Conservation (phyloP, 1,140 invertebrate species). For the Ectropis grisescens region DNA sequence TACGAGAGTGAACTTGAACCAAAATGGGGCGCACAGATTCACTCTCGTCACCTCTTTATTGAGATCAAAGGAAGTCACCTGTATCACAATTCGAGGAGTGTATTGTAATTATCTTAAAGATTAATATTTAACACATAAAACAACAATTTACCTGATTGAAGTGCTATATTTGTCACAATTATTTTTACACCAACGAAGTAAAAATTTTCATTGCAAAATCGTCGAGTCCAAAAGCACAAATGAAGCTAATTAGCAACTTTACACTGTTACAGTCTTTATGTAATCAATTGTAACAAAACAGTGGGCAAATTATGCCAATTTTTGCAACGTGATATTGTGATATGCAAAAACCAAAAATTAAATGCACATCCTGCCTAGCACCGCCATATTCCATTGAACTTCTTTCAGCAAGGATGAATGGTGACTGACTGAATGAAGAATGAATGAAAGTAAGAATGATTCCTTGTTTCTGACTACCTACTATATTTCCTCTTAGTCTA, state of each 20-base stretch:
- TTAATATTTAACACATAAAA: slow-evolving; percentile 27
- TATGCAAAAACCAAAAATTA: slow-evolving; percentile 6
- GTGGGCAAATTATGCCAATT: not conserved
- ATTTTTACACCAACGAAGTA: slow-evolving; percentile 68
- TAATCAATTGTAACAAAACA: too few species aligned
- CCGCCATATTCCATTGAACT: slow-evolving; percentile 60
- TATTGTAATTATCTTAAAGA: slow-evolving; percentile 1
- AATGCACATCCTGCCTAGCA: slow-evolving; percentile 62
- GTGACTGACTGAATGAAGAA: slow-evolving; percentile 9
- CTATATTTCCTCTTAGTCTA: too few species aligned
- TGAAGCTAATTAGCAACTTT: too few species aligned
- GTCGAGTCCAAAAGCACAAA: too few species aligned
- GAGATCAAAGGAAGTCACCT: slow-evolving; percentile 6
- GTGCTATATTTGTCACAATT: slow-evolving; percentile 66
- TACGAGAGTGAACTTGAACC: slow-evolving; percentile 34
- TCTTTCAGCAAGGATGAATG: slow-evolving; percentile 33
- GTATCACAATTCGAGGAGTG: slow-evolving; percentile 6
- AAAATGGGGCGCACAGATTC: slow-evolving; percentile 32
- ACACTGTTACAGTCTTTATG: too few species aligned
- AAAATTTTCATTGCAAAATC: slow-evolving; percentile 61
- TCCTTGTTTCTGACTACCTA: not conserved
- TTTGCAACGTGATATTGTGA: slow-evolving; percentile 10
- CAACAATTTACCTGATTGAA: slow-evolving; percentile 55
- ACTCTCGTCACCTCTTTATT: not conserved
- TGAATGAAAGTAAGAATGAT: not conserved